A percentile compares a stretch with the other conserved stretches of the same genome.
Conservation (phyloP, 2,113 vertebrate genomes). For the Lamprotornis superbus region DNA sequence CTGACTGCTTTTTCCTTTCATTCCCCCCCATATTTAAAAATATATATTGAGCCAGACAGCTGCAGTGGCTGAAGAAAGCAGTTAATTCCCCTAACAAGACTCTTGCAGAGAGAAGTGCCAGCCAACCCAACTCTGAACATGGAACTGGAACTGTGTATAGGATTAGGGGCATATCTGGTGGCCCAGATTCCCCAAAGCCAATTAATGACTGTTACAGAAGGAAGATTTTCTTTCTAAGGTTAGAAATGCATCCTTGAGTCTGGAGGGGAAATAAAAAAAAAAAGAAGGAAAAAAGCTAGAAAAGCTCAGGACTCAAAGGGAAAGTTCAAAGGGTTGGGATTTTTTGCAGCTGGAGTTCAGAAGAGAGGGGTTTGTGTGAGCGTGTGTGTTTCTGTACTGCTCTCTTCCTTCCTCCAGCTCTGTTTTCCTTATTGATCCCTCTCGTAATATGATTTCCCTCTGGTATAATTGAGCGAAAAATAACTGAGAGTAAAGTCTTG, state of each 20-base stretch:
- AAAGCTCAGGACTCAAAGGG: not conserved
- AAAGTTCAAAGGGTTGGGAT: not conserved
- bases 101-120: not conserved
- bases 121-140: not conserved
- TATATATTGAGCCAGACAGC: not conserved
- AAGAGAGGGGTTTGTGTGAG: not conserved
- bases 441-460: not conserved
- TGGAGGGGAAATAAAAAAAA: not conserved
- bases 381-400: fast-evolving
- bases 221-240: constrained; percentile 21
- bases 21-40: not conserved
- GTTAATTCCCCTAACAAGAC: not conserved
- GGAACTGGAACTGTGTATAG: not conserved
- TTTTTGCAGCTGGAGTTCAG: not conserved
- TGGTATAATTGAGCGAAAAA: not conserved
- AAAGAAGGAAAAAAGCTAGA: not conserved
- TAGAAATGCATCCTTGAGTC: not conserved
- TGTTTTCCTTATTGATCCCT: not conserved
- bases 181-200: constrained; percentile 18
- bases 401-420: not conserved
- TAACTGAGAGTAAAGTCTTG: not conserved
- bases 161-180: constrained; percentile 13
- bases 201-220: not conserved
- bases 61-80: not conserved
- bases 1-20: not conserved